A percentile compares a stretch with the other conserved stretches of the same genome.
phyloP scores from a whole-genome alignment of 2,113 vertebrate genomes.

The Acrocephalus kingi region DNA sequence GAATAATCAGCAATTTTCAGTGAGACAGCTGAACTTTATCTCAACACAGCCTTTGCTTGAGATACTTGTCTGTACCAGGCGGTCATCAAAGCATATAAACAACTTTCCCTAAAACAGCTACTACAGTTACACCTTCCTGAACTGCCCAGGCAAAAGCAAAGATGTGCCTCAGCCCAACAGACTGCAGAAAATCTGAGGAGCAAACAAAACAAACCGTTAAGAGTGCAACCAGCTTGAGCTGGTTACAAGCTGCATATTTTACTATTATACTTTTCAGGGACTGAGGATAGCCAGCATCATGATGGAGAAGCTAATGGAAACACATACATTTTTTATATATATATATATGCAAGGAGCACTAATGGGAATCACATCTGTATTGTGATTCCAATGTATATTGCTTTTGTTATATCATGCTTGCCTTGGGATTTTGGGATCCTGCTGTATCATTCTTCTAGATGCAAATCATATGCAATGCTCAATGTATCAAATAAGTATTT shows the following conservation, averaged over 20 bases:
- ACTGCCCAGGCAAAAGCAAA: not conserved
- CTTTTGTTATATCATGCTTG: not conserved
- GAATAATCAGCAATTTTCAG: not conserved
- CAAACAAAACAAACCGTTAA: not conserved
- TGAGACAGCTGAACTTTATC: not conserved
- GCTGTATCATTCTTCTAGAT: not conserved
- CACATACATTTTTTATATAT: not conserved
- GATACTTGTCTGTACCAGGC: not conserved
- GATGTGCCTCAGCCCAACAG: not conserved
- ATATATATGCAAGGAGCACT: accelerated
- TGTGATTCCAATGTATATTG: not conserved
- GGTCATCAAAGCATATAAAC: not conserved
- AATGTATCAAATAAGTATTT: not conserved
- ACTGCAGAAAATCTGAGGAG: not conserved
- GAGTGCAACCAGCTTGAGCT: not conserved
- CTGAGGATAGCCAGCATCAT: not conserved
- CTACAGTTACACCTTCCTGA: not conserved
- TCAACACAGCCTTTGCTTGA: not conserved
- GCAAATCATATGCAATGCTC: not conserved
- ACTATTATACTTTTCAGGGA: too few species aligned
- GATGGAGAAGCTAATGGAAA: not conserved
- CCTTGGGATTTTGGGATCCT: not conserved
- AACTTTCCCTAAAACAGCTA: not conserved
- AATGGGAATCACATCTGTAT: not conserved
- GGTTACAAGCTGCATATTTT: not conserved